Conservation (phyloP, 37 sponge, comb jelly and placozoan species). For the Halichondria panicea region DNA sequence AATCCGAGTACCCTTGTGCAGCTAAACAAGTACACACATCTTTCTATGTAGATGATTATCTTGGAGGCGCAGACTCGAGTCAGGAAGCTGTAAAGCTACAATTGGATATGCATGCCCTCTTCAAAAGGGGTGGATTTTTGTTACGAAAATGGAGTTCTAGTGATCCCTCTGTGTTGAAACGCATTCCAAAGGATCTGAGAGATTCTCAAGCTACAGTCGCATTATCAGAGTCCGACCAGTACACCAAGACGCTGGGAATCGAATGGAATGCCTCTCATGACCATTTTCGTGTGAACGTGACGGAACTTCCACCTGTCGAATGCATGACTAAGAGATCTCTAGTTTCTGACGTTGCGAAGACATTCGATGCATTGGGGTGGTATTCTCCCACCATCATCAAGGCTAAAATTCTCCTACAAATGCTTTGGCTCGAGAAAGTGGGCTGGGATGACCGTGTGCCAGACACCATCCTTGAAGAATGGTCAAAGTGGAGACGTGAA, state of each 20-base stretch:
- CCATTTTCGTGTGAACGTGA: constrained; percentile 17
- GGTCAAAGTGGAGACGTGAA: constrained; percentile 20
- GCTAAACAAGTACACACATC: background rate
- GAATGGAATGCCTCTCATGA: constrained; percentile 36
- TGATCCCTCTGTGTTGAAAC: constrained; percentile 13
- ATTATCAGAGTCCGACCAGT: constrained; percentile 6
- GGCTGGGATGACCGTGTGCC: constrained; percentile 31
- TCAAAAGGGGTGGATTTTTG: constrained; percentile 18
- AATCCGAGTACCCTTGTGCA: background rate
- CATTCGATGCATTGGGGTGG: constrained; percentile 40
- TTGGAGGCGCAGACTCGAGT: constrained; percentile 31
- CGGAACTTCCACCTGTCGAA: background rate
- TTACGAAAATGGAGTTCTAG: constrained; percentile 47
- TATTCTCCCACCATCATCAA: constrained; percentile 39
- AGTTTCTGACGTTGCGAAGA: constrained; percentile 36
- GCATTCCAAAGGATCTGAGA: constrained; percentile 6
- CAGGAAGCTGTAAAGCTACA: constrained; percentile 25
- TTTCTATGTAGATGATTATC: constrained; percentile 37
- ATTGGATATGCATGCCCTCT: constrained; percentile 3
- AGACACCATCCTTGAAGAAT: background rate
- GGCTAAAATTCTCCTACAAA: constrained; percentile 25
- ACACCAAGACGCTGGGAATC: constrained; percentile 42
- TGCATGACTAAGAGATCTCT: constrained; percentile 27
- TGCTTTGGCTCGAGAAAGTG: constrained; percentile 1
- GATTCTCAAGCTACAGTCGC: background rate